Conservation (phyloP, 2,888 invertebrate genomes). For the Apamea sordens region DNA sequence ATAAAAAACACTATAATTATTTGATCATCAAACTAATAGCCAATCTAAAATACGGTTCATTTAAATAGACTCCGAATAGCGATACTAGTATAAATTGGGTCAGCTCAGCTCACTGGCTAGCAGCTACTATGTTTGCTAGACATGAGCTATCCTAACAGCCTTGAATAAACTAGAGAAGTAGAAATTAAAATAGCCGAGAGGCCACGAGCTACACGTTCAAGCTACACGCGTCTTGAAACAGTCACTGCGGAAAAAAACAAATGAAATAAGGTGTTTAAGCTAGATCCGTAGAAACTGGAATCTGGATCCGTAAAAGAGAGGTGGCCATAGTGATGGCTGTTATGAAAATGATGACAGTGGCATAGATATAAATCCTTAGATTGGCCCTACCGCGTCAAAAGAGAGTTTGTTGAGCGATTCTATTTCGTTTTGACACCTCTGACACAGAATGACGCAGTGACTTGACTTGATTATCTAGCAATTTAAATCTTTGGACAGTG, state of each 20-base stretch:
- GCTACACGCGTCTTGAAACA: not conserved
- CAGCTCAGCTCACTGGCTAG: not conserved
- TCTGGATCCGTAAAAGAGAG: too few relatives aligned
- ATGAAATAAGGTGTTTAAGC: not conserved
- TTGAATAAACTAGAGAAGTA: not conserved
- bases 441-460: too few relatives aligned
- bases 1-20: not conserved
- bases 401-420: too few relatives aligned
- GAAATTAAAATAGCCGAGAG: not conserved
- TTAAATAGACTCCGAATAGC: not conserved
- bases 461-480: too few relatives aligned
- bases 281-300: too few relatives aligned
- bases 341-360: too few relatives aligned
- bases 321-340: too few relatives aligned
- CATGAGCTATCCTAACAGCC: not conserved
- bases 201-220: not conserved
- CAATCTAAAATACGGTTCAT: not conserved
- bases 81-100: not conserved
- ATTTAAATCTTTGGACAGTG: too few relatives aligned
- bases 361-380: too few relatives aligned
- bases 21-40: too few relatives aligned
- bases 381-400: too few relatives aligned
- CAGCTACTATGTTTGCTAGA: not conserved
- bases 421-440: too few relatives aligned
- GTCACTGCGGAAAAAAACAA: not conserved